Evolutionary conservation across 2,113 vertebrate genomes (phyloP).

Genomic region (Stercorarius parasiticus): DNA sequence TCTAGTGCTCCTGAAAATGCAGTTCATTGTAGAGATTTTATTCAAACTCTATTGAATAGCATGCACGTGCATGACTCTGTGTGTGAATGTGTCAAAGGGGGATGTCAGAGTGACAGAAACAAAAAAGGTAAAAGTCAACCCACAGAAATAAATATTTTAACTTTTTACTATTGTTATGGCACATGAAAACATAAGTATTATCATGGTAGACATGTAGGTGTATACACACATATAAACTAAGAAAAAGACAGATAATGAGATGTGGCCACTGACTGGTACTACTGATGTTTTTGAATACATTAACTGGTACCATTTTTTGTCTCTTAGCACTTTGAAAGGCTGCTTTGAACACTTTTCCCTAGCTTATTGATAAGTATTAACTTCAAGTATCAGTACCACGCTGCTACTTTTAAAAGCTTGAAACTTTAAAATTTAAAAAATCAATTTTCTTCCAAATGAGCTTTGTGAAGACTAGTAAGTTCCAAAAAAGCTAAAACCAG

Average conservation of each 20-base stretch:
- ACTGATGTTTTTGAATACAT: not conserved
- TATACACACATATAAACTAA: not conserved
- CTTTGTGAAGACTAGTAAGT: not conserved
- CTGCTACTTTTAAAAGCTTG: not conserved
- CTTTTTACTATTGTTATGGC: not conserved
- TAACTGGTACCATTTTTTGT: not conserved
- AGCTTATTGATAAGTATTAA: not conserved
- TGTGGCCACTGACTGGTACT: not conserved
- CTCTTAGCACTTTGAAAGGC: not conserved
- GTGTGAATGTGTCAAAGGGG: not conserved
- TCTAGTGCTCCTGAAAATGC: not conserved
- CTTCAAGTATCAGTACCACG: not conserved
- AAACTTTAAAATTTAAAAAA: not conserved
- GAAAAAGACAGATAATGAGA: not conserved
- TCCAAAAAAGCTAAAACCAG: not conserved
- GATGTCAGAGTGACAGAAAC: not conserved
- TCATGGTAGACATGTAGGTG: not conserved
- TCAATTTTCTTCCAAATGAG: not conserved
- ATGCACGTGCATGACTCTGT: rapidly evolving
- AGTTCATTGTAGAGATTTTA: not conserved
- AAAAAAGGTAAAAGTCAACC: not conserved
- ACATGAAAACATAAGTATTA: not conserved
- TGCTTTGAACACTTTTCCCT: not conserved
- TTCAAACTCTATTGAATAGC: not conserved
- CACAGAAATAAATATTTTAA: not conserved